Percentiles rank a stretch among this genome's conserved stretches.
Evolutionary conservation across 2,113 vertebrate genomes (phyloP).

Genomic region (Choloepus hoffmanni): DNA sequence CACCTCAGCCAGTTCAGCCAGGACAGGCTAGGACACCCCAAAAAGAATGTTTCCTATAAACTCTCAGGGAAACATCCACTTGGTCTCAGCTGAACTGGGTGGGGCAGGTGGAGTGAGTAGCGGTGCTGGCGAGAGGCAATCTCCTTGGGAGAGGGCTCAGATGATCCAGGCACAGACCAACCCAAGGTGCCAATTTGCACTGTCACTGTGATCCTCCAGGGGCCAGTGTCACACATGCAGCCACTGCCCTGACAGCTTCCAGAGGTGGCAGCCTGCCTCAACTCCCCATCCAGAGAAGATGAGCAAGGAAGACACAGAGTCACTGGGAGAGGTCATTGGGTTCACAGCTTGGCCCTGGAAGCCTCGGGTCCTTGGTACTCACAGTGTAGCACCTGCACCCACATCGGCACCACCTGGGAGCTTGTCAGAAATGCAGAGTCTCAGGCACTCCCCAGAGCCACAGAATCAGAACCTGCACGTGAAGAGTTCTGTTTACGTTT

Average conservation of each 20-base stretch:
- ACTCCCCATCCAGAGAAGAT: background rate
- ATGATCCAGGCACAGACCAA: rapidly evolving
- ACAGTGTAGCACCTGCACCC: too few species aligned
- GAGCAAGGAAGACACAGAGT: background rate
- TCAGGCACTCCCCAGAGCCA: background rate
- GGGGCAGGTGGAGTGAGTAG: background rate
- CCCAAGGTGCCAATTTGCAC: rapidly evolving
- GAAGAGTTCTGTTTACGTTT: rapidly evolving
- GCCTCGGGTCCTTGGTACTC: background rate
- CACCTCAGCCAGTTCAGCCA: background rate
- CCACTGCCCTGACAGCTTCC: background rate
- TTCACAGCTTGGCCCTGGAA: background rate
- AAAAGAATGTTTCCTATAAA: background rate
- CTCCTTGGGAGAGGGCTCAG: background rate
- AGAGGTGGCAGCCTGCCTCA: background rate
- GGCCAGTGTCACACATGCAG: background rate
- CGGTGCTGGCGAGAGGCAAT: background rate
- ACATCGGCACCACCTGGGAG: too few species aligned
- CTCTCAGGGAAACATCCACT: background rate
- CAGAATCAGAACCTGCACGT: background rate
- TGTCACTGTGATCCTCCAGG: background rate
- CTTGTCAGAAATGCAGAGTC: background rate
- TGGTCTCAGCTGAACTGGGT: background rate
- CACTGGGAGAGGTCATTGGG: background rate
- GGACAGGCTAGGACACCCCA: background rate